Conservation (phyloP, 1,140 invertebrate species). For the Drosophila subobscura region DNA sequence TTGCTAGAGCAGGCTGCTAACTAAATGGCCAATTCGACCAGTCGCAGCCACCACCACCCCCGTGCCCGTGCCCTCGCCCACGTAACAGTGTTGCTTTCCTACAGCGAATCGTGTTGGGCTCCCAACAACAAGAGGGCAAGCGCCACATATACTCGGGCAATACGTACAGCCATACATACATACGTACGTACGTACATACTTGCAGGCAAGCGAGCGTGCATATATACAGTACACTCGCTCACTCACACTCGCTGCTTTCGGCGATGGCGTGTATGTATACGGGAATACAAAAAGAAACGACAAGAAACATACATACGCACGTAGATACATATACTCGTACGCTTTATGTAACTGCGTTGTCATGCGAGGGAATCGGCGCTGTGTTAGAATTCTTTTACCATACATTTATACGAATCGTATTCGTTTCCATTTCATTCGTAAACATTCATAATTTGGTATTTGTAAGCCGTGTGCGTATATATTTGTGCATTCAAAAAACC, state of each 20-base stretch:
- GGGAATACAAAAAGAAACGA: slow-evolving; percentile 60
- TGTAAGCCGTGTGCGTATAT: slow-evolving; percentile 72
- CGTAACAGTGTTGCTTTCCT: slow-evolving; percentile 75
- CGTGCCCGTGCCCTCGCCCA: slow-evolving; percentile 53
- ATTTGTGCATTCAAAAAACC: slow-evolving; percentile 47
- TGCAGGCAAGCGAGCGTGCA: slow-evolving; percentile 32
- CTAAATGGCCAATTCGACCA: slow-evolving; percentile 56
- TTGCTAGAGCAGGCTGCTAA: slow-evolving; percentile 72
- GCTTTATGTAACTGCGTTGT: slow-evolving; percentile 79
- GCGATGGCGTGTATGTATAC: slow-evolving; percentile 72
- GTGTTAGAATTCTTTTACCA: slow-evolving; percentile 79
- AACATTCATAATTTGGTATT: slow-evolving; percentile 82
- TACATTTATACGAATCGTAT: slow-evolving; percentile 75
- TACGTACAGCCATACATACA: slow-evolving; percentile 31
- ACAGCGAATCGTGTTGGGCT: slow-evolving; percentile 71
- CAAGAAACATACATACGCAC: slow-evolving; percentile 62
- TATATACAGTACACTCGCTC: slow-evolving; percentile 62
- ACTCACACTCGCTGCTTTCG: slow-evolving; percentile 71
- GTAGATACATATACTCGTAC: slow-evolving; percentile 57
- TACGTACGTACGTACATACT: not conserved
- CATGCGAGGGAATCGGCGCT: slow-evolving; percentile 66
- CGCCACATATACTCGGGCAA: slow-evolving; percentile 48
- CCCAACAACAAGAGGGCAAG: too few relatives aligned
- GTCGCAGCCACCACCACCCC: slow-evolving; percentile 25
- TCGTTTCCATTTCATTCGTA: slow-evolving; percentile 82